These are phyloP conservation scores for Pachypeltis micranthus DNA, from an alignment of 1,140 invertebrate genomes.

Conservation along the genomic window DNA sequence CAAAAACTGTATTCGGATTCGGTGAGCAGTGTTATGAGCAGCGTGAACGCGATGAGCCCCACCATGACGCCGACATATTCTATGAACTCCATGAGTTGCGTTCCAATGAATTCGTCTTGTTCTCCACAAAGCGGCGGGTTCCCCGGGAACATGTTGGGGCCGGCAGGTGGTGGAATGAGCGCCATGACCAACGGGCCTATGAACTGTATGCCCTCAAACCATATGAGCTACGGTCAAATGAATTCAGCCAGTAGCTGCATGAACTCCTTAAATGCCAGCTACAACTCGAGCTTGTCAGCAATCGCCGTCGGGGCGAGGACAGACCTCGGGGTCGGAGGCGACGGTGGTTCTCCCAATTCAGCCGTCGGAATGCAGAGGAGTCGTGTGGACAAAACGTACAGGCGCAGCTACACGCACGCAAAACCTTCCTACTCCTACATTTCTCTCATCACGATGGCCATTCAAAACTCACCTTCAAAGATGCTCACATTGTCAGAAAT, in stretches of 20 bases:
- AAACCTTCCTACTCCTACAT: constrained; percentile 99
- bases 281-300: constrained; percentile 39
- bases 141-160: constrained; percentile 46
- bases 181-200: constrained; percentile 38
- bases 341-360: constrained; percentile 53
- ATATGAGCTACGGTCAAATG: constrained; percentile 57
- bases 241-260: constrained; percentile 50
- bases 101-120: constrained; percentile 44
- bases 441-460: constrained; percentile 98
- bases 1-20: constrained; percentile 42
- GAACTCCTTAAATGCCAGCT: constrained; percentile 44
- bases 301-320: constrained; percentile 36
- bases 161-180: constrained; percentile 43
- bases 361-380: constrained; percentile 51
- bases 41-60: constrained; percentile 46
- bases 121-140: constrained; percentile 49
- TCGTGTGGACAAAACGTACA: constrained; percentile 76
- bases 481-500: constrained; percentile 98
- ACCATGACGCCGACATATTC: constrained; percentile 57
- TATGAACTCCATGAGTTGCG: constrained; percentile 66
- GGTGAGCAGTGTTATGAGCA: constrained; percentile 39
- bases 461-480: constrained; percentile 87
- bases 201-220: constrained; percentile 51
- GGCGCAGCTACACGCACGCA: constrained; percentile 91
- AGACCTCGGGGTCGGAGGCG: constrained; percentile 36